These are phyloP conservation scores for Pediacus dermestoides DNA, from an alignment of 2,888 invertebrate species.

Conservation along the genomic window DNA sequence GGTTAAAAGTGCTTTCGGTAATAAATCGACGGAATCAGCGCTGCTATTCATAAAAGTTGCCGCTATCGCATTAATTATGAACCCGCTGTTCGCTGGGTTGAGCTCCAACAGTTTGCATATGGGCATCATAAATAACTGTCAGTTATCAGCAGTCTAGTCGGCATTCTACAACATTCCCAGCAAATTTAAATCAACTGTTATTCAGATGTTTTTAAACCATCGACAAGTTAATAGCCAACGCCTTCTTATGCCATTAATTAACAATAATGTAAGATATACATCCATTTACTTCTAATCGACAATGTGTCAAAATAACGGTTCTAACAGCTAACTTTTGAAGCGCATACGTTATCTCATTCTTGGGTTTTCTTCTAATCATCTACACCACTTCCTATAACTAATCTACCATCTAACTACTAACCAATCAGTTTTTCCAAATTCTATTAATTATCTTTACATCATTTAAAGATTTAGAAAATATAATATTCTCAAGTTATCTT, in stretches of 20 bases:
- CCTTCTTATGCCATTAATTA: slow-evolving; percentile 18
- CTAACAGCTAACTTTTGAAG: too few species aligned
- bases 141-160: slow-evolving; percentile 38
- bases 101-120: slow-evolving; percentile 46
- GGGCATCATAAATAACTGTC: slow-evolving; percentile 49
- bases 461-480: too few species aligned
- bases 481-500: too few species aligned
- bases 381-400: too few species aligned
- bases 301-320: too few species aligned
- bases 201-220: slow-evolving; percentile 28
- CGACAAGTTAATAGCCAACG: slow-evolving; percentile 39
- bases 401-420: too few species aligned
- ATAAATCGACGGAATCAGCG: slow-evolving; percentile 50
- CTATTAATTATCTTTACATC: too few species aligned
- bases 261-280: slow-evolving; percentile 14
- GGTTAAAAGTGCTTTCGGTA: slow-evolving; percentile 47
- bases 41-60: slow-evolving; percentile 50
- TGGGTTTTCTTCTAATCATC: too few species aligned
- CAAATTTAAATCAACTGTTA: slow-evolving; percentile 41
- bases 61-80: slow-evolving; percentile 50
- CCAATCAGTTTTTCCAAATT: too few species aligned
- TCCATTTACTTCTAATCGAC: too few species aligned
- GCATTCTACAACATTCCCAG: slow-evolving; percentile 44
- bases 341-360: too few species aligned
- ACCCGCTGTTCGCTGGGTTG: slow-evolving; percentile 39